Evolutionary conservation across 2,797 vertebrate species (phyloP).

Genomic region (Sebastes taczanowskii): DNA sequence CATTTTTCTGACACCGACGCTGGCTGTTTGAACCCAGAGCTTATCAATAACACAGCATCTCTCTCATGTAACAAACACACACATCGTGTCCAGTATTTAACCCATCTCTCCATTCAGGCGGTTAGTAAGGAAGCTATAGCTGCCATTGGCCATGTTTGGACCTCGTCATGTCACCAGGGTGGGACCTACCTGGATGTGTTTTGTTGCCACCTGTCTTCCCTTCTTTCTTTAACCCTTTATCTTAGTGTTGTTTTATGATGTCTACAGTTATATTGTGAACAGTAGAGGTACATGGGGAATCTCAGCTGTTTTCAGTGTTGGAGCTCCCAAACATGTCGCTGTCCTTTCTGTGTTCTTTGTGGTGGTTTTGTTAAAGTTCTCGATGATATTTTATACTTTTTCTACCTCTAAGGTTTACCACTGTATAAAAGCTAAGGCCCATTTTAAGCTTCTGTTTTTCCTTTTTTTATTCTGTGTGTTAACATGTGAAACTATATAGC

Average conservation of each 20-base stretch:
- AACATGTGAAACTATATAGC: conserved; percentile 29
- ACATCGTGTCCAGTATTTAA: conserved; percentile 10
- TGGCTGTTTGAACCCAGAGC: conserved; percentile 55
- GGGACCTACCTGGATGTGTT: conserved; percentile 1
- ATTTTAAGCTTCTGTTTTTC: conserved; percentile 13
- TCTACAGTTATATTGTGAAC: background rate
- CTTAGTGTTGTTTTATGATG: background rate
- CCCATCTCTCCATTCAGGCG: background rate
- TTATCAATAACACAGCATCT: background rate
- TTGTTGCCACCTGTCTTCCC: background rate
- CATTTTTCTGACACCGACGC: background rate
- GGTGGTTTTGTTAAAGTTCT: conserved; percentile 49
- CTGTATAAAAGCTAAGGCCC: conserved; percentile 53
- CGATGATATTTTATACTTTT: conserved; percentile 53
- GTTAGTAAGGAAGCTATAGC: conserved; percentile 47
- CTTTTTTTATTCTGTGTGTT: conserved; percentile 11
- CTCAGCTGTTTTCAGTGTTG: background rate
- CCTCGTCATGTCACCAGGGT: background rate
- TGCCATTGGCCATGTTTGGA: conserved; percentile 57
- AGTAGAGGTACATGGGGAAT: background rate
- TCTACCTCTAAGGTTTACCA: conserved; percentile 74
- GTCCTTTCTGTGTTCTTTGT: conserved; percentile 1
- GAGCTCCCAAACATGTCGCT: background rate
- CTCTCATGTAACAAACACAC: background rate
- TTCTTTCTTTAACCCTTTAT: background rate